These are phyloP conservation scores for Eublepharis macularius DNA, from an alignment of 2,113 vertebrate genomes.

Conservation along the genomic window DNA sequence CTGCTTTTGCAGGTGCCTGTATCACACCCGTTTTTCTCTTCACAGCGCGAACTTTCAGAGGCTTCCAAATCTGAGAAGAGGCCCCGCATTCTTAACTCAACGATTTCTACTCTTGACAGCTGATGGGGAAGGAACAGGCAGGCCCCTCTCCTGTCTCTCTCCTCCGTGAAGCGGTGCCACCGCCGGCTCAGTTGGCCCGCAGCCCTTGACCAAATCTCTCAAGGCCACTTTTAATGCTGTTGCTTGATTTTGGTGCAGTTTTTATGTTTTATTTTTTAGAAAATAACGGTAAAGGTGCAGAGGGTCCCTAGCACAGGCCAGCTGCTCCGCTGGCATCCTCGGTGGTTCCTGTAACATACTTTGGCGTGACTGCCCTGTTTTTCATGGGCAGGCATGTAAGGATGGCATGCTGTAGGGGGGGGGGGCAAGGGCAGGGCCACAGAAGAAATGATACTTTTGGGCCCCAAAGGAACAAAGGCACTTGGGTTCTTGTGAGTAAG, in stretches of 20 bases:
- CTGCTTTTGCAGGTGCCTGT: neutral
- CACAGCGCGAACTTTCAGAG: constrained; percentile 80
- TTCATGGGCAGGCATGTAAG: no score
- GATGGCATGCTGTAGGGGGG: no score
- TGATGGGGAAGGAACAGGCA: neutral
- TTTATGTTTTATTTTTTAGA: neutral
- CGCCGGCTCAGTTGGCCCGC: neutral
- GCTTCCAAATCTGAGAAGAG: constrained; percentile 72
- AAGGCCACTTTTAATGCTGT: neutral
- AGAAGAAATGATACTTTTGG: no score
- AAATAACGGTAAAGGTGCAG: neutral
- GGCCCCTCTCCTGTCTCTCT: no score
- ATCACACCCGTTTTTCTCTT: neutral
- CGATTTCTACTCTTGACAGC: constrained; percentile 48
- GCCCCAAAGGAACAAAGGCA: no score
- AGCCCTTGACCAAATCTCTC: no score
- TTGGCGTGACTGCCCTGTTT: no score
- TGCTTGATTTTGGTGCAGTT: neutral
- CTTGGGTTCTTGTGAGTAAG: no score
- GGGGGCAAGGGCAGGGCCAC: no score
- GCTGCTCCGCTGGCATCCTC: no score
- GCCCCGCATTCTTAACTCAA: constrained; percentile 76
- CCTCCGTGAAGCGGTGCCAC: neutral
- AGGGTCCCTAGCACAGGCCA: neutral
- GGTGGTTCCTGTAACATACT: no score